Evolutionary conservation across 2,113 vertebrate genomes (phyloP).

Genomic region (Bambusicola thoracicus): DNA sequence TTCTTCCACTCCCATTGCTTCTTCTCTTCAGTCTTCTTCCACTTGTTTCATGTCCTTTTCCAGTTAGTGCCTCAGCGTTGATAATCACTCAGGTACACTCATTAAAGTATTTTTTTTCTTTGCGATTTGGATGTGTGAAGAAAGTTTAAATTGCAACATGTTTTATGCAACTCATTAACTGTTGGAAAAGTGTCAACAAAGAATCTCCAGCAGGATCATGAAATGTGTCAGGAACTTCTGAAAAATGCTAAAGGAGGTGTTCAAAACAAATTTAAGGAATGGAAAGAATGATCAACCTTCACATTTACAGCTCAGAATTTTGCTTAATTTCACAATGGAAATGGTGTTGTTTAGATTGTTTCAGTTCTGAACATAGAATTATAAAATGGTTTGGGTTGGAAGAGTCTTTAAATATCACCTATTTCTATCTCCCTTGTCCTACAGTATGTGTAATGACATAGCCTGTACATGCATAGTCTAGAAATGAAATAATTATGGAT

Average conservation of each 20-base stretch:
- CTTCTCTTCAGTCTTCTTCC: background rate
- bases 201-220: background rate
- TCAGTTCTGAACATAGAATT: background rate
- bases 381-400: no score
- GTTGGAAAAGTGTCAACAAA: background rate
- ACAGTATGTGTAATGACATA: background rate
- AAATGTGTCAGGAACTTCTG: background rate
- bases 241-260: background rate
- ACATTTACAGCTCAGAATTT: background rate
- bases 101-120: background rate
- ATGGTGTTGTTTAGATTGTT: background rate
- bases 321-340: background rate
- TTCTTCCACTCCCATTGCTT: fast-evolving
- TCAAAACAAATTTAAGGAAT: background rate
- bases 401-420: no score
- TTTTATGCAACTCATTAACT: background rate
- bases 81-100: background rate
- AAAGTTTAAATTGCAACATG: background rate
- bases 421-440: no score
- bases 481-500: no score
- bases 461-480: background rate
- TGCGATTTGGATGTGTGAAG: background rate
- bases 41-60: background rate
- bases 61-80: background rate
- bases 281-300: background rate